Evolutionary conservation across 2,888 invertebrate species (phyloP).

Genomic region (Catocala nupta): DNA sequence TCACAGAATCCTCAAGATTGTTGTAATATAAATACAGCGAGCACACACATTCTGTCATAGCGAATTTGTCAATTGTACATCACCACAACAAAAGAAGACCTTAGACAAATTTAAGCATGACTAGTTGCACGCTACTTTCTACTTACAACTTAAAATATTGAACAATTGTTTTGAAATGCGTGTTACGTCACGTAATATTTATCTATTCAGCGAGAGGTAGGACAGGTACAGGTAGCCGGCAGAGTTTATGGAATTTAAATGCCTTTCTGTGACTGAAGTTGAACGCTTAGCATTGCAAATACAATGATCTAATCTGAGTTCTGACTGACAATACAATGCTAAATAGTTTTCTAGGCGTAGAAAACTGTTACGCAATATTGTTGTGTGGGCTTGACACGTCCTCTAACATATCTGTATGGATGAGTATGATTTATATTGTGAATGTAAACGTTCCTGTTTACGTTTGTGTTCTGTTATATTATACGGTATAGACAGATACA

Average conservation of each 20-base stretch:
- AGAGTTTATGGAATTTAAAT: slow-evolving; percentile 75
- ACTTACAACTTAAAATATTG: slow-evolving; percentile 27
- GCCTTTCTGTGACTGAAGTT: slow-evolving; percentile 54
- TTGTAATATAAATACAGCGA: slow-evolving; percentile 5
- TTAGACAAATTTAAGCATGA: slow-evolving; percentile 20
- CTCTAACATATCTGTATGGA: slow-evolving; percentile 17
- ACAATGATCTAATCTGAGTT: slow-evolving; percentile 57
- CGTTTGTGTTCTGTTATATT: neutral
- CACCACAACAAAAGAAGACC: slow-evolving; percentile 8
- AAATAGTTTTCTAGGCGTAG: slow-evolving; percentile 50
- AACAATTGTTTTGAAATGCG: slow-evolving; percentile 39
- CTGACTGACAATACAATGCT: slow-evolving; percentile 47
- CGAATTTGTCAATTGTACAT: neutral
- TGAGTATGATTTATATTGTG: slow-evolving; percentile 13
- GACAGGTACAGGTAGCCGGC: slow-evolving; percentile 58
- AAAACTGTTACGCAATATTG: slow-evolving; percentile 41
- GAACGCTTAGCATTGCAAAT: slow-evolving; percentile 65
- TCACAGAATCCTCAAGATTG: slow-evolving; percentile 23
- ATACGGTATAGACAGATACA: slow-evolving; percentile 1
- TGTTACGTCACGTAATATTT: slow-evolving; percentile 62
- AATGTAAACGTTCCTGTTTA: slow-evolving; percentile 10
- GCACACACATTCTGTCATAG: neutral
- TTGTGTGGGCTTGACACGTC: slow-evolving; percentile 30
- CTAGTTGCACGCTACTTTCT: slow-evolving; percentile 35
- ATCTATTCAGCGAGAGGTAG: slow-evolving; percentile 64